Evolutionary conservation across 2,113 vertebrate genomes (phyloP), one percentile per base, ranked within the genome.

Genomic region (Chamaea fasciata): DNA sequence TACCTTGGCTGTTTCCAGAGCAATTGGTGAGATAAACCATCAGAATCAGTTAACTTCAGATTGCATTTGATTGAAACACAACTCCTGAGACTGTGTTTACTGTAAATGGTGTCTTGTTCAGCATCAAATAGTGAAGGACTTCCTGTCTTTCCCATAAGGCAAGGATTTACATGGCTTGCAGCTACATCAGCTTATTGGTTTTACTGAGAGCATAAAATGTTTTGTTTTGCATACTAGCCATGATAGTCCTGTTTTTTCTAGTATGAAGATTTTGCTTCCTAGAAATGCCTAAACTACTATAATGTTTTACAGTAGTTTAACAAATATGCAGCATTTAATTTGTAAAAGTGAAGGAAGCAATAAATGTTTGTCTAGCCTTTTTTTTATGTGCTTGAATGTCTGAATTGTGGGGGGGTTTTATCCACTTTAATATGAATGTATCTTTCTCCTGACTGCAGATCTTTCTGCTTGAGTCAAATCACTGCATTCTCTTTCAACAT

Each of bases 1-100:
- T 26, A 99, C 99, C n/a, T 98, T 99, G 47, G 99, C 99, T 8
- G 99, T 99, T 55, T 99, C 99, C 93, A 98, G 99, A 96, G 99
- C 99, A 30, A 99, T 99, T 11, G 99, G 99, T 99, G 87, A 98
- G 98, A 84, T 31, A 76, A 31, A 46, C 57, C 39, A 35, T 22
- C 31, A 68, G 64, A 83, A 64, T 59, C 31, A 23, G 35, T 39
- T 19, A 26, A 55, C 22, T 39, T 82, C 3, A 7, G 60, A n/a
- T 65, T 46, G 18, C 57, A 50, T 37, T 56, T 74, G 69, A 27
- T 60, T 79, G 37, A 92, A 81, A 62, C 31, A 30, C 23, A 28
- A 31, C n/a, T 30, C 39, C 20, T 23, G 41, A 90, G 76, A 11
- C 11, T 76, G 7, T 76, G 37, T 62, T 77, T 68, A 44, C 44